Conservation (phyloP, 1,140 invertebrate genomes). For the Metopolophium dirhodum region DNA sequence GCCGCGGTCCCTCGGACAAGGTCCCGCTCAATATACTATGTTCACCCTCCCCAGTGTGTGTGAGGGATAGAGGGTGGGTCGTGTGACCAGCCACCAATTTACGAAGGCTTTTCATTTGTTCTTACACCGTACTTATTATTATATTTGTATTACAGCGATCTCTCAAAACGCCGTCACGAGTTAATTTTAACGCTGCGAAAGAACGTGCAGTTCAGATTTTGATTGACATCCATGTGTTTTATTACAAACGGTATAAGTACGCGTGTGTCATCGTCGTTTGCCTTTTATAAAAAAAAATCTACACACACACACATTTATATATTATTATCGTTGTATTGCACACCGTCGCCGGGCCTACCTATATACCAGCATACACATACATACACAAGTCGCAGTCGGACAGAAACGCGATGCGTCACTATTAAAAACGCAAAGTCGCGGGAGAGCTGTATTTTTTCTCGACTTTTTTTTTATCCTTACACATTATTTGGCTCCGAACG, state of each 20-base stretch:
- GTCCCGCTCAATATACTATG: too few species aligned
- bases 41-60: neutral
- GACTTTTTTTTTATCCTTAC: neutral
- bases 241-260: slow-evolving; percentile 15
- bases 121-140: neutral
- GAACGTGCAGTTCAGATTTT: neutral
- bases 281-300: slow-evolving; percentile 19
- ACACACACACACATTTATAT: neutral
- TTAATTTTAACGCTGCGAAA: slow-evolving; percentile 19
- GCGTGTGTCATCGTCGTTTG: neutral
- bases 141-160: neutral
- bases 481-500: neutral
- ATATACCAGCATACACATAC: neutral
- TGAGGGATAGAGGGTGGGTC: neutral
- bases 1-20: neutral
- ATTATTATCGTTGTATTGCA: neutral
- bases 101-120: neutral
- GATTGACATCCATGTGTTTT: slow-evolving; percentile 53
- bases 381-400: neutral
- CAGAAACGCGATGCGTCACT: neutral
- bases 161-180: neutral
- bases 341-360: neutral
- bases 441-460: neutral
- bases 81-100: neutral
- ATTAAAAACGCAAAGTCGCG: neutral